These are phyloP conservation scores for Trissolcus basalis DNA, from an alignment of 1,140 invertebrate genomes.

Conservation along the genomic window DNA sequence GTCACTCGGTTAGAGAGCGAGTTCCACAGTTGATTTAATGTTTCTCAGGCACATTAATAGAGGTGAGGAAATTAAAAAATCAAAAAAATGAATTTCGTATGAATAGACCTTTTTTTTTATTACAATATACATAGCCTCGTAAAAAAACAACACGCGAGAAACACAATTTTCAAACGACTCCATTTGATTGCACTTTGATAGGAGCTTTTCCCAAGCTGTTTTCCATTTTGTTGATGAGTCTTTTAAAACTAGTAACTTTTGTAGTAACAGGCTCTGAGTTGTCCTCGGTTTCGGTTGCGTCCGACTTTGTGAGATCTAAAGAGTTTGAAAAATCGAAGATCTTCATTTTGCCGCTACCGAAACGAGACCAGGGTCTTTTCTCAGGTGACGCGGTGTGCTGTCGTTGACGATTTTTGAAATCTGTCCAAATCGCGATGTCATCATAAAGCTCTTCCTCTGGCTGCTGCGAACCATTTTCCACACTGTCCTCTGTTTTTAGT, in stretches of 20 bases:
- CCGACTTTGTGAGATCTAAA: slow-evolving; percentile 15
- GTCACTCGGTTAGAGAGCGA: no score
- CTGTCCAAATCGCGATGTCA: slow-evolving; percentile 30
- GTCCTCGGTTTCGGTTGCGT: slow-evolving; percentile 28
- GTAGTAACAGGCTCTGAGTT: slow-evolving; percentile 3
- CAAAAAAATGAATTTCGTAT: no score
- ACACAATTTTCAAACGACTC: slow-evolving; percentile 5
- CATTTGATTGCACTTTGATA: slow-evolving; percentile 25
- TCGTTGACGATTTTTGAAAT: slow-evolving; percentile 36
- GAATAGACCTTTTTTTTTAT: not conserved
- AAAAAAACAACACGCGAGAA: slow-evolving; percentile 4
- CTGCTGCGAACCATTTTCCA: not conserved
- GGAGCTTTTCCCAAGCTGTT: slow-evolving; percentile 63
- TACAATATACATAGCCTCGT: slow-evolving; percentile 6
- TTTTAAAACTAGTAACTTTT: slow-evolving; percentile 68
- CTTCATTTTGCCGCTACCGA: slow-evolving; percentile 57
- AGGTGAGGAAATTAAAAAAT: not conserved
- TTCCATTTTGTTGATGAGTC: slow-evolving; percentile 69
- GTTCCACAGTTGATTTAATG: no score
- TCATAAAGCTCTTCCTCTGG: slow-evolving; percentile 21
- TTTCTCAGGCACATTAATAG: not conserved
- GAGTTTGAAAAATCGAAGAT: slow-evolving; percentile 33
- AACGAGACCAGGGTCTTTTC: slow-evolving; percentile 64
- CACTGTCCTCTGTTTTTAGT: not conserved
- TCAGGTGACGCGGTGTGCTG: slow-evolving; percentile 12